These are phyloP conservation scores for Cerceris rybyensis DNA, from an alignment of 2,888 invertebrate genomes.

Conservation along the genomic window DNA sequence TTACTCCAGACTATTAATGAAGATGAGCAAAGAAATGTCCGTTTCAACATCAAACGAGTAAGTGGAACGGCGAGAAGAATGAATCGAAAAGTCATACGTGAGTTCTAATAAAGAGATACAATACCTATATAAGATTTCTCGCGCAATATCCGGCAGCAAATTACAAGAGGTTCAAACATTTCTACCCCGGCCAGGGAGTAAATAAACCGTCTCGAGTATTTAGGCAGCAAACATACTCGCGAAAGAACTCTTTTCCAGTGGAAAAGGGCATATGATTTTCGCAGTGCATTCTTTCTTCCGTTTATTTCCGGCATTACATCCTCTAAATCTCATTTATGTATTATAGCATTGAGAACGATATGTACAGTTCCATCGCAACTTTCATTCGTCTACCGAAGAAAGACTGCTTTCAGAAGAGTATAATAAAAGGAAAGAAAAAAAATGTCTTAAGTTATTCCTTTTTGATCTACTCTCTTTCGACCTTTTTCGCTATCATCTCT, in stretches of 20 bases:
- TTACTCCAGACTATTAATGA: too few species aligned
- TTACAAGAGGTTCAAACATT: slow-evolving; percentile 59
- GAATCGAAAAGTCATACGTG: not conserved
- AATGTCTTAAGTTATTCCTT: slow-evolving; percentile 6
- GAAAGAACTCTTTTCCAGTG: slow-evolving; percentile 5
- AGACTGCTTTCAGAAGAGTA: not conserved
- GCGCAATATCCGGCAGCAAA: slow-evolving; percentile 60
- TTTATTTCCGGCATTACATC: not conserved
- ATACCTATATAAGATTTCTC: slow-evolving; percentile 20
- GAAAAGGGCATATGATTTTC: slow-evolving; percentile 13
- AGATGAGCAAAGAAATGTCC: too few species aligned
- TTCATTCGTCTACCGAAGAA: slow-evolving; percentile 10
- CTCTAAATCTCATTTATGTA: slow-evolving; percentile 12
- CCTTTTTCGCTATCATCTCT: not conserved
- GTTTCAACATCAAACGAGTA: too few species aligned
- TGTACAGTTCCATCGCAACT: not conserved
- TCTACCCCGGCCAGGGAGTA: slow-evolving; percentile 38
- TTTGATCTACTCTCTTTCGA: not conserved
- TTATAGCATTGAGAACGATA: slow-evolving; percentile 3
- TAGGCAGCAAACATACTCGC: slow-evolving; percentile 53
- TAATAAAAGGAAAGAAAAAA: not conserved
- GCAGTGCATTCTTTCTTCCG: slow-evolving; percentile 4
- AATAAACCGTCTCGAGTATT: slow-evolving; percentile 56
- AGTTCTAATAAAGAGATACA: slow-evolving; percentile 6
- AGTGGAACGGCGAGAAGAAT: too few species aligned